Conservation (phyloP, 2,888 invertebrate species). For the Achlya flavicornis region DNA sequence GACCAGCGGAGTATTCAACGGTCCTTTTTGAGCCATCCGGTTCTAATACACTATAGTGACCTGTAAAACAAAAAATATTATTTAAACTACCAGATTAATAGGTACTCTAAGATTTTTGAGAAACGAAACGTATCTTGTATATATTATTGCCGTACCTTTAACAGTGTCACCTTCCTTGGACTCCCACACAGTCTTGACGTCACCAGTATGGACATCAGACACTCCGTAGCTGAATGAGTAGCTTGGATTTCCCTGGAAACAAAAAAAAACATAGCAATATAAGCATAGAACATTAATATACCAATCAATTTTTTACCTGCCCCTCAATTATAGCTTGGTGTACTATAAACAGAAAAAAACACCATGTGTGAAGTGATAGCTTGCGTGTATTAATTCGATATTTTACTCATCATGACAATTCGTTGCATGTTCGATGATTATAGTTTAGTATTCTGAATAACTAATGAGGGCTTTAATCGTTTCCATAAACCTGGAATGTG, state of each 20-base stretch:
- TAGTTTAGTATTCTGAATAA: constrained; percentile 73
- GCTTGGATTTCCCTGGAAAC: constrained; percentile 79
- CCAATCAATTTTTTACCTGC: constrained; percentile 43
- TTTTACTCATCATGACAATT: constrained; percentile 68
- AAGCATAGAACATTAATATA: constrained; percentile 40
- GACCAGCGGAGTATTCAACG: constrained; percentile 85
- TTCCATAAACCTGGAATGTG: constrained; percentile 68
- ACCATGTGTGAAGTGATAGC: constrained; percentile 61
- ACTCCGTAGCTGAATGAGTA: constrained; percentile 87
- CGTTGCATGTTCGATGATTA: constrained; percentile 68
- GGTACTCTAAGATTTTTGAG: no score
- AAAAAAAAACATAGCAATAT: constrained; percentile 38
- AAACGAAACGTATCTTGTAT: neutral
- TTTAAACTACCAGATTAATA: neutral
- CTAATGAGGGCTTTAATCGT: constrained; percentile 65
- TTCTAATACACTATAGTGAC: constrained; percentile 87
- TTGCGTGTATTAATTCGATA: constrained; percentile 72
- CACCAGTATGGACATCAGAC: constrained; percentile 84
- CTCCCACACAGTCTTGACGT: constrained; percentile 86
- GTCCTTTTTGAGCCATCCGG: constrained; percentile 86
- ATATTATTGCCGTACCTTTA: constrained; percentile 62
- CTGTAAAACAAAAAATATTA: constrained; percentile 46
- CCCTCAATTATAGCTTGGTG: constrained; percentile 47
- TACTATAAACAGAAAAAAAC: constrained; percentile 40
- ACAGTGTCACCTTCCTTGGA: constrained; percentile 85